These are phyloP conservation scores for Tenualosa thibaudeaui DNA, from an alignment of 2,797 vertebrate species.

Conservation along the genomic window DNA sequence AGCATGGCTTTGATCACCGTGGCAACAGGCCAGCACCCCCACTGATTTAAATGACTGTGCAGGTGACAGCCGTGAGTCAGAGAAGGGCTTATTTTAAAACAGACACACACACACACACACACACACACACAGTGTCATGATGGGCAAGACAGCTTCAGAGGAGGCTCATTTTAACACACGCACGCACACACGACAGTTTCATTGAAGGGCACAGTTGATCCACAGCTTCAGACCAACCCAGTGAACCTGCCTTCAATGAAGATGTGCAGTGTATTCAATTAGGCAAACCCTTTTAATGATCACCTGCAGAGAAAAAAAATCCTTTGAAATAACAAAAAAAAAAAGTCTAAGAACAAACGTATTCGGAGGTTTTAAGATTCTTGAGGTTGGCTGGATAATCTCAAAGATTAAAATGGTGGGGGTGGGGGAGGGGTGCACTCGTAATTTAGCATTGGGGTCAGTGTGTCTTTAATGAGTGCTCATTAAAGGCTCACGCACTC, in stretches of 20 bases:
- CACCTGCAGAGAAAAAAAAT: not conserved
- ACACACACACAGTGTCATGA: not conserved
- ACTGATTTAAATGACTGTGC: constrained; percentile 12
- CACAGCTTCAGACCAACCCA: not conserved
- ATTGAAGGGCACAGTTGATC: not conserved
- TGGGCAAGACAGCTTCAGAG: not conserved
- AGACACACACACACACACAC: not conserved
- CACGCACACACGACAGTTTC: not conserved
- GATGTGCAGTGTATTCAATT: constrained; percentile 6
- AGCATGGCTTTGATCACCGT: constrained; percentile 19
- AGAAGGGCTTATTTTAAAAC: constrained; percentile 13
- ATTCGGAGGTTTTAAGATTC: constrained; percentile 12
- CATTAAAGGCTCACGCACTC: not conserved
- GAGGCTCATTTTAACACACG: not conserved
- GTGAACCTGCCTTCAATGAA: not conserved
- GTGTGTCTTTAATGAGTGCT: constrained; percentile 15
- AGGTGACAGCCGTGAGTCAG: constrained; percentile 21
- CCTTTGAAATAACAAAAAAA: constrained; percentile 19
- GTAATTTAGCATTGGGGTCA: constrained; percentile 18
- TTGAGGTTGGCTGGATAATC: constrained; percentile 1
- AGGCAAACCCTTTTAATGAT: constrained; percentile 14
- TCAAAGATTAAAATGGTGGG: not conserved
- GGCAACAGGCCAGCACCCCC: constrained; percentile 10
- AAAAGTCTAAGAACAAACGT: not conserved
- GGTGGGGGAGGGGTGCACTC: not conserved